Evolutionary conservation across 2,888 invertebrate species (phyloP), one percentile per base, ranked within the genome.

Genomic region (Tipula confusa): DNA sequence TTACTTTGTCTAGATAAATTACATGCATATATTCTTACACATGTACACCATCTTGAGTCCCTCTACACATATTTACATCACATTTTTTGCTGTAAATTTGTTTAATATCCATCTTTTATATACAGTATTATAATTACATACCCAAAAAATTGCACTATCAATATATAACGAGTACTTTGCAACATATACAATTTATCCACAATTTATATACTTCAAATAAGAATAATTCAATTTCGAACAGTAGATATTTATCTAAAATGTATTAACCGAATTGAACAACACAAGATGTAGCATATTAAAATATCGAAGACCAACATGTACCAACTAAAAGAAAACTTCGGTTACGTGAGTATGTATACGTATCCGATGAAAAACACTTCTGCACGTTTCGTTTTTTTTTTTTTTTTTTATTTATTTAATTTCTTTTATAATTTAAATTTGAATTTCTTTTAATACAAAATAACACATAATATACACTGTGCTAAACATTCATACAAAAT

Each of bases 381-480:
- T 64, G 64, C 64, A 64, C 64, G 64, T 64, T 64, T 24, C 9
- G 64, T 64, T 64, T 64, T 43, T 48, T 64, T 64, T 24, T 64
- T 64, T 64, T 64, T 64, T 64, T 43, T 48, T 64, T 64, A 64
- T 64, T 64, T 64, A 64, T 64, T 24, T 64, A 64, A 64, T 64
- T 64, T 24, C 64, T 64, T 64, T 64, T 64, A 64, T 64, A 64
- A 64, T 64, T 64, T 24, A 64, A 64, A 64, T 64, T 64, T 64
- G 6, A 24, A 24, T 64, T 64, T 64, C 24, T 64, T 64, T 64
- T 64, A 24, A 64, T 64, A 64, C 24, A 24, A 24, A 24, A 24
- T 11, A 15, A 43, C 15, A 43, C 43, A 15, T 43, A 15, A 43
- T 43, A n/a, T n/a, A n/a, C n/a, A 43, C 15, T 43, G 13, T 24